Conservation (phyloP, 1,140 invertebrate genomes). For the Nasonia longicornis region DNA sequence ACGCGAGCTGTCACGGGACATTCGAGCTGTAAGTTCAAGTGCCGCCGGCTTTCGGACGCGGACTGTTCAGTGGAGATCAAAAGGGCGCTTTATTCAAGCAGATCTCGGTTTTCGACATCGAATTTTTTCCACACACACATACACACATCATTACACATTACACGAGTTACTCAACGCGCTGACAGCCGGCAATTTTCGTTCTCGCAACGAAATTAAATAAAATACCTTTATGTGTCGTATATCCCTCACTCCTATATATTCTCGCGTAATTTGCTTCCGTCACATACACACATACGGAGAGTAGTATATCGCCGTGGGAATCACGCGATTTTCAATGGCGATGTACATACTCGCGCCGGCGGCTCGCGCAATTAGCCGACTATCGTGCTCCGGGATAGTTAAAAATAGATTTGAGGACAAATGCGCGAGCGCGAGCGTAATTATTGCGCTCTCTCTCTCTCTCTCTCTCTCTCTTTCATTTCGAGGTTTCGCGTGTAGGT, state of each 20-base stretch:
- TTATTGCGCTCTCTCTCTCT: constrained; percentile 1
- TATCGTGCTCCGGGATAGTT: constrained; percentile 20
- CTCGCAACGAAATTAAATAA: neutral
- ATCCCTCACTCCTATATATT: neutral
- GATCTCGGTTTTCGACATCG: neutral
- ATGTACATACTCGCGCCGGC: neutral
- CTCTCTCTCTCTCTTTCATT: neutral
- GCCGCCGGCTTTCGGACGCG: neutral
- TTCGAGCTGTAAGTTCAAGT: neutral
- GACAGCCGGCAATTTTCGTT: neutral
- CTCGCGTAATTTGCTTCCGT: neutral
- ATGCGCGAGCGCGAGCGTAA: constrained; percentile 2
- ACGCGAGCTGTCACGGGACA: neutral
- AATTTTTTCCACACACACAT: too few relatives aligned
- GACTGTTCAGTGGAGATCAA: neutral
- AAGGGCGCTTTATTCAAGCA: neutral
- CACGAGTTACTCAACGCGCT: neutral
- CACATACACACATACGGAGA: neutral
- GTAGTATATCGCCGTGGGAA: neutral
- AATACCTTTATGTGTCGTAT: neutral
- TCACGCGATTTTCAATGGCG: constrained; percentile 10
- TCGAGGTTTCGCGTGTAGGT: neutral
- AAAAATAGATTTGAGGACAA: constrained; percentile 37
- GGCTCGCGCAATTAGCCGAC: constrained; percentile 12
- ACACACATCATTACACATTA: too few relatives aligned